These are phyloP conservation scores for Neodiprion fabricii DNA, from an alignment of 1,140 invertebrate genomes.

Conservation along the genomic window DNA sequence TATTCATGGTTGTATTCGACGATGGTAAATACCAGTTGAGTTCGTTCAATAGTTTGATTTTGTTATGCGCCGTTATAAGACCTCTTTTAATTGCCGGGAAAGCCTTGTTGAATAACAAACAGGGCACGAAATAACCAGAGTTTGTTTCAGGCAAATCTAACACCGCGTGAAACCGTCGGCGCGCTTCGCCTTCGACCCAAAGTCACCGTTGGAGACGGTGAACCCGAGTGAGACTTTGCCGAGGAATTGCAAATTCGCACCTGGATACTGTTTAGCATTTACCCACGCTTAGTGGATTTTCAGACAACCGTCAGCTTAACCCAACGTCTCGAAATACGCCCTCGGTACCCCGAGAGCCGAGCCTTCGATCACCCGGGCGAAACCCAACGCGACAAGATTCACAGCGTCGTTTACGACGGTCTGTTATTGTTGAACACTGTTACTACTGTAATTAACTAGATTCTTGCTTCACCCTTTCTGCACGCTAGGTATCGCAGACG, in stretches of 20 bases:
- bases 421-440: no score
- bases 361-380: no score
- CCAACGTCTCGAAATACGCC: no score
- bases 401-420: no score
- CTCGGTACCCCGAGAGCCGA: no score
- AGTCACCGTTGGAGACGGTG: not conserved
- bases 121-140: not conserved
- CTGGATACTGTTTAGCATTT: slow-evolving; percentile 5
- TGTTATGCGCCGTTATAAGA: not conserved
- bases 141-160: not conserved
- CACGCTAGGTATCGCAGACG: no score
- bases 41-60: not conserved
- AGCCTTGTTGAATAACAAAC: not conserved
- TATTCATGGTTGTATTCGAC: no score
- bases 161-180: not conserved
- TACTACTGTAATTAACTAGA: no score
- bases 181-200: not conserved
- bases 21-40: no score
- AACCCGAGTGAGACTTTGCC: not conserved
- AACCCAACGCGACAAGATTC: no score
- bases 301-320: not conserved
- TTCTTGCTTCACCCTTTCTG: no score
- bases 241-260: slow-evolving; percentile 4
- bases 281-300: slow-evolving; percentile 1
- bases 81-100: not conserved